Evolutionary conservation across 2,113 vertebrate species (phyloP).

Genomic region (Rhabdornis inornatus): DNA sequence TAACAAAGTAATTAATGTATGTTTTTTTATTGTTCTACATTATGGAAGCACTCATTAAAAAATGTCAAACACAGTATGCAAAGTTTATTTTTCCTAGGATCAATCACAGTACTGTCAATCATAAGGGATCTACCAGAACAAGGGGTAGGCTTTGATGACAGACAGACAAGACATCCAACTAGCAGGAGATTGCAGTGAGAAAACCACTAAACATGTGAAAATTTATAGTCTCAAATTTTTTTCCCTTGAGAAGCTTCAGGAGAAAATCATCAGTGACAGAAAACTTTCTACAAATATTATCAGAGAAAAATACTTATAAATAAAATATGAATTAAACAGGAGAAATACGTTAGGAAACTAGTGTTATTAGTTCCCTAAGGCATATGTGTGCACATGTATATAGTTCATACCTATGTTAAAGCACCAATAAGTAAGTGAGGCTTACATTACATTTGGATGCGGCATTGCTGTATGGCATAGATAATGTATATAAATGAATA

Average conservation of each 20-base stretch:
- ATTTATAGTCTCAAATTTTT: not conserved
- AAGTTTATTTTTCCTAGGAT: not conserved
- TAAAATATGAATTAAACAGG: not conserved
- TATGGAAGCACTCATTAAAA: not conserved
- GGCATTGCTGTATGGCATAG: not conserved
- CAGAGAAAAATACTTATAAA: not conserved
- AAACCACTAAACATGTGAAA: not conserved
- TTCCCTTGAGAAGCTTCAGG: not conserved
- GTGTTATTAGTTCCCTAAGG: not conserved
- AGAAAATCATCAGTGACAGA: not conserved
- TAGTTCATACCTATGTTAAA: not conserved
- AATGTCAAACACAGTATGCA: not conserved
- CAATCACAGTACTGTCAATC: not conserved
- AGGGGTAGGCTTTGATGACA: not conserved
- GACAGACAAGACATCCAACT: not conserved
- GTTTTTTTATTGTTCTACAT: not conserved
- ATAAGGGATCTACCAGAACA: not conserved
- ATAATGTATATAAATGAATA: not conserved
- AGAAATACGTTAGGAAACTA: not conserved
- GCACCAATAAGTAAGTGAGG: fast-evolving
- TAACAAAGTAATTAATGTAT: not conserved
- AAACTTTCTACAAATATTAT: not conserved
- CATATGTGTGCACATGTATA: not conserved
- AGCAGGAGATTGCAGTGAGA: not conserved
- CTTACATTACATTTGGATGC: not conserved